These are phyloP conservation scores for Heliconius ethilla DNA, from an alignment of 2,888 invertebrate genomes.

Conservation along the genomic window DNA sequence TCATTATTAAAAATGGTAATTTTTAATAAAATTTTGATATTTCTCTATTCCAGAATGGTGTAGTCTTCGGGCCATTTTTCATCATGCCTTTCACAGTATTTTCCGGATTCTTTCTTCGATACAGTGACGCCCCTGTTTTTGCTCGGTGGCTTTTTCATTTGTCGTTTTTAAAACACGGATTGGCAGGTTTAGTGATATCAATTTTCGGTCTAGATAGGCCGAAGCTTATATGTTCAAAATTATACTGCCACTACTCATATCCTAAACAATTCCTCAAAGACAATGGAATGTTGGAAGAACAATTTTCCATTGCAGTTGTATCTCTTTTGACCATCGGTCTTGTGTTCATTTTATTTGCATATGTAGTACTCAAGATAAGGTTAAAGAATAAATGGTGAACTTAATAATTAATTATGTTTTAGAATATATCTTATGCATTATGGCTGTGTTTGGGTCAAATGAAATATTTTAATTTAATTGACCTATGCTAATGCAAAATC, in stretches of 20 bases:
- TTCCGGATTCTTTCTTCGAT: constrained; percentile 95
- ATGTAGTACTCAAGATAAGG: constrained; percentile 84
- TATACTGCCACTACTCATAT: constrained; percentile 88
- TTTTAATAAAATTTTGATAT: constrained; percentile 15
- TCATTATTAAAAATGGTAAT: no score
- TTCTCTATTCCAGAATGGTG: constrained; percentile 88
- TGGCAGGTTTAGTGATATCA: constrained; percentile 90
- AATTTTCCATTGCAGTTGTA: constrained; percentile 84
- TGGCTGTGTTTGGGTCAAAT: constrained; percentile 31
- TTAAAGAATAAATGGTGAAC: constrained; percentile 79
- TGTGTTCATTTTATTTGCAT: constrained; percentile 84
- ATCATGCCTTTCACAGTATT: constrained; percentile 94
- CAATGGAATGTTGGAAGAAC: constrained; percentile 85
- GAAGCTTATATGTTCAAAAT: constrained; percentile 86
- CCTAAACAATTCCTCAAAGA: constrained; percentile 88
- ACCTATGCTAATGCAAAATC: constrained; percentile 6
- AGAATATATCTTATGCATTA: constrained; percentile 14
- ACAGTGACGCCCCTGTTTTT: constrained; percentile 89
- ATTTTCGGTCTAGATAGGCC: constrained; percentile 91
- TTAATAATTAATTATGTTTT: neutral
- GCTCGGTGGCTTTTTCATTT: constrained; percentile 93
- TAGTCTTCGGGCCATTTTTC: constrained; percentile 93
- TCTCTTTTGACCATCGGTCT: constrained; percentile 85
- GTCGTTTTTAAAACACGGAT: constrained; percentile 94
- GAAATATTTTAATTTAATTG: neutral